A percentile compares a stretch with the other conserved stretches of the same genome.
These are phyloP conservation scores for Drosophila austrosaltans DNA, from an alignment of 2,888 invertebrate species.

Conservation along the genomic window DNA sequence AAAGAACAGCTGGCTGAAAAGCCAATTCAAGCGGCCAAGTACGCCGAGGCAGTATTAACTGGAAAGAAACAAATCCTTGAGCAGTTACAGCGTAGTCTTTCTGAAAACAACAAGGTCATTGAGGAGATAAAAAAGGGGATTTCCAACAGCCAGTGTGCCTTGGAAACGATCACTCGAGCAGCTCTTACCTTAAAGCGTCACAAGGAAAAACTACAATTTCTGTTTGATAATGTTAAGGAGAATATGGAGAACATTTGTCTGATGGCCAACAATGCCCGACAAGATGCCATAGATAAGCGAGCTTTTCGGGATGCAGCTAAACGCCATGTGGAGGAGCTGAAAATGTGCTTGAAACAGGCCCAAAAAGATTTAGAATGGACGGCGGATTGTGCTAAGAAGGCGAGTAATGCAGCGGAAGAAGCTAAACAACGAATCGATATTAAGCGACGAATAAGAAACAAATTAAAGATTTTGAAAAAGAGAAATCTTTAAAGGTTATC, in stretches of 20 bases:
- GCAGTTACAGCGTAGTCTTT: slow-evolving; percentile 3
- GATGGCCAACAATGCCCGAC: neutral
- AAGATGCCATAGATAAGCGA: slow-evolving; percentile 6
- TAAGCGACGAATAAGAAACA: slow-evolving; percentile 4
- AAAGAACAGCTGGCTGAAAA: slow-evolving; percentile 38
- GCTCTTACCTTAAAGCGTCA: neutral
- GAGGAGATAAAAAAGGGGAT: slow-evolving; percentile 33
- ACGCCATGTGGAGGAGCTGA: slow-evolving; percentile 18
- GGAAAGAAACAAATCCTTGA: slow-evolving; percentile 42
- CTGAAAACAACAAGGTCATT: slow-evolving; percentile 24
- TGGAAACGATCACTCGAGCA: slow-evolving; percentile 6
- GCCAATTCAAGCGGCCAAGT: slow-evolving; percentile 43
- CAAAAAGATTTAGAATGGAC: slow-evolving; percentile 38
- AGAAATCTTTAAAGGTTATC: slow-evolving; percentile 20
- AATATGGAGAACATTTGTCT: neutral
- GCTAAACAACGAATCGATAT: slow-evolving; percentile 35
- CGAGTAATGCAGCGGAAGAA: slow-evolving; percentile 39
- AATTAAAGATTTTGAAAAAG: slow-evolving; percentile 28
- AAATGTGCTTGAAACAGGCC: slow-evolving; percentile 9
- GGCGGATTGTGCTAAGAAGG: slow-evolving; percentile 33
- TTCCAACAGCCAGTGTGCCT: slow-evolving; percentile 1
- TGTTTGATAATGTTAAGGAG: neutral
- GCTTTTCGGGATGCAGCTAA: neutral
- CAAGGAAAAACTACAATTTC: slow-evolving; percentile 8
- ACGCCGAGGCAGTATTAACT: slow-evolving; percentile 38